These are phyloP conservation scores for Chitala chitala DNA, from an alignment of 2,113 vertebrate species.

Conservation along the genomic window DNA sequence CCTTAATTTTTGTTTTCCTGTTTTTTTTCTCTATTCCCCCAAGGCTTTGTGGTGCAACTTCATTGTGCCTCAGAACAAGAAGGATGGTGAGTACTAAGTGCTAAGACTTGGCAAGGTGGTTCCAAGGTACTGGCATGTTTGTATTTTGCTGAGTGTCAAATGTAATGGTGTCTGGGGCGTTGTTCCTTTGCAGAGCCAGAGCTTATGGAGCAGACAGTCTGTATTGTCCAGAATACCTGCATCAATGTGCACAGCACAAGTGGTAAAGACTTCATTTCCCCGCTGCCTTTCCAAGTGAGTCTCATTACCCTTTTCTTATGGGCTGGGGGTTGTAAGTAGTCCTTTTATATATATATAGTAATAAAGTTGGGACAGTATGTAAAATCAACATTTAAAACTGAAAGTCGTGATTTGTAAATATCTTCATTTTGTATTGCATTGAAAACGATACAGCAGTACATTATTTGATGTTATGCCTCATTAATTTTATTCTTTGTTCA, in stretches of 20 bases:
- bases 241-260: conserved; percentile 88
- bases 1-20: neutral
- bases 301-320: neutral
- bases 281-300: conserved; percentile 89
- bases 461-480: no score
- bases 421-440: no score
- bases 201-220: conserved; percentile 69
- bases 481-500: no score
- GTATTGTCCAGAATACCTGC: conserved; percentile 87
- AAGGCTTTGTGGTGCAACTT: conserved; percentile 97
- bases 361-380: no score
- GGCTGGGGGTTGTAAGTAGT: no score
- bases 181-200: conserved; percentile 49
- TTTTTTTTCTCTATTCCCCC: conserved; percentile 37
- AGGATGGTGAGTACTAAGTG: conserved; percentile 61
- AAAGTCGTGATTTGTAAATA: no score
- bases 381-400: no score
- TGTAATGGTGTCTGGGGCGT: conserved; percentile 29
- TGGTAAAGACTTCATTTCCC: conserved; percentile 91
- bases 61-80: conserved; percentile 70
- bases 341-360: no score
- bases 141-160: neutral
- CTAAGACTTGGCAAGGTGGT: no score
- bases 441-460: no score
- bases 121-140: neutral